Evolutionary conservation across 2,888 invertebrate genomes (phyloP), one percentile per base, ranked within the genome.

Genomic region (Folsomia candida): DNA sequence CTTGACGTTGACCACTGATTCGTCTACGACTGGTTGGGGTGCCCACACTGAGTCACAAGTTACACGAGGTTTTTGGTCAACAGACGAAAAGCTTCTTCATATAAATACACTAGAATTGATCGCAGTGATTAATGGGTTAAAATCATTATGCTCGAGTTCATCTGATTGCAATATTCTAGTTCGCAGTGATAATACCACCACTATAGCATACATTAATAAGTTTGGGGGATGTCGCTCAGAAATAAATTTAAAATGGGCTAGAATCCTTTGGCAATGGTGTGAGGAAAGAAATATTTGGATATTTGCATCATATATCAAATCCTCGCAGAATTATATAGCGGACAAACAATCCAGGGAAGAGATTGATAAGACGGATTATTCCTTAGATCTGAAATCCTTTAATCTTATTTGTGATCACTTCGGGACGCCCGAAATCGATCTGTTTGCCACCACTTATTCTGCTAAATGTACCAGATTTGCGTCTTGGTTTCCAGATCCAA

Each of bases 141-240:
- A 37, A 25, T 20, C 14, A 20, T 68, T 64, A 29, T 25, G 51
- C 37, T 22, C 22, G 11, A 14, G 11, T 3, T 11, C 25, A 1
- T 0, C 18, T 1, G 18, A 64, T 14, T 28, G 18, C 6, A 37
- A 51, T 4, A 67, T 74, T 47, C 47, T 74, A 3, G 3, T 75
- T 20, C 20, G 68, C 14, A 22, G 60, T 14, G 74, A 75, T 22
- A 71, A 63, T 60, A 70, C 62, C 18, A 69, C 70, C 0, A 71
- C 75, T 0, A 71, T 75, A 25, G 27, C 70, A 1, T 75, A 72
- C 51, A 67, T 75, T 25, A 72, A 72, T 67, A 59, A 57, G 26
- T 37, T 65, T 1, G 75, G 75, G 26, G 73, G 75, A 2, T 61
- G 68, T 18, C 29, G 61, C 14, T 68, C 68, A 14, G 11, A 6